Evolutionary conservation across 2,113 vertebrate genomes (phyloP).

Genomic region (Herpetotheres cachinnans): DNA sequence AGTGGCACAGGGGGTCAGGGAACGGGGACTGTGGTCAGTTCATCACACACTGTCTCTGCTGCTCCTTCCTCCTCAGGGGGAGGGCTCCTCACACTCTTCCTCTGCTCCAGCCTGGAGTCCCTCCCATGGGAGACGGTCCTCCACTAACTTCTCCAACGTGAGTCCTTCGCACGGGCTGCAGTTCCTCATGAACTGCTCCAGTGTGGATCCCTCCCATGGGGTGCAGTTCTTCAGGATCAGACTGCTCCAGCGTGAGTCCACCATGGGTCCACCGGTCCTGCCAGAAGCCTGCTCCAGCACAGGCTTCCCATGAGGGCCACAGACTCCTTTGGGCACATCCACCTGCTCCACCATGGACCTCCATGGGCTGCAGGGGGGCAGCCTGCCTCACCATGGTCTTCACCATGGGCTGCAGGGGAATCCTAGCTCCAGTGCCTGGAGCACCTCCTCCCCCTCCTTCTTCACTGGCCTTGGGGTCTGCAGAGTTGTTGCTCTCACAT

Average conservation of each 20-base stretch:
- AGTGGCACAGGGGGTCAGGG: too few species aligned
- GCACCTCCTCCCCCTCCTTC: background rate
- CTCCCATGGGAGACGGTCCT: background rate
- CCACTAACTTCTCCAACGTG: background rate
- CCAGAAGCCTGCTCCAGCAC: background rate
- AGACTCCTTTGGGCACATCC: background rate
- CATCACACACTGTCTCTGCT: background rate
- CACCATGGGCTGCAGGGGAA: background rate
- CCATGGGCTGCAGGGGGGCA: background rate
- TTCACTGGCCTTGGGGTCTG: background rate
- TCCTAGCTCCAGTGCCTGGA: too few species aligned
- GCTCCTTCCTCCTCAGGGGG: background rate
- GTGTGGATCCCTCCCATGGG: fast-evolving
- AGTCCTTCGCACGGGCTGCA: background rate
- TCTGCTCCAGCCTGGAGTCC: background rate
- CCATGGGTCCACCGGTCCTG: background rate
- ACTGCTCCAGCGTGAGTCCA: background rate
- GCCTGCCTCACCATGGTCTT: background rate
- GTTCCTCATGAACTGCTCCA: background rate
- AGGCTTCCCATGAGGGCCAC: background rate
- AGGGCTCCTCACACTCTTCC: background rate
- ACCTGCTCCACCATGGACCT: background rate
- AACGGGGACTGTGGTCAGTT: background rate
- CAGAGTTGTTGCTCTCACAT: background rate
- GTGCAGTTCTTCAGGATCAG: background rate